Conservation (phyloP, 2,888 invertebrate genomes). For the Dinocampus coccinellae region DNA sequence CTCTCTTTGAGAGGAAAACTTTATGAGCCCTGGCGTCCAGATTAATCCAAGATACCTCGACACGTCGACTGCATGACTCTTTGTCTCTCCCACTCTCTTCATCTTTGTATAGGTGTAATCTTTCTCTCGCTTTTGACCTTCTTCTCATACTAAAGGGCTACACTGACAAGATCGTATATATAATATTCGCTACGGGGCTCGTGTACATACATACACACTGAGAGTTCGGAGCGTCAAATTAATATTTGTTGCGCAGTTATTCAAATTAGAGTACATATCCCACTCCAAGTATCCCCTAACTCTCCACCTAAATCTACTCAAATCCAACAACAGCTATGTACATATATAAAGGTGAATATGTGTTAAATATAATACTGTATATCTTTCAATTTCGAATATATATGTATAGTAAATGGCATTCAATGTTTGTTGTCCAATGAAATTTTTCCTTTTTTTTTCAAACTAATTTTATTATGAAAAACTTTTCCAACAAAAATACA, state of each 20-base stretch:
- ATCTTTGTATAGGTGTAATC: too few relatives aligned
- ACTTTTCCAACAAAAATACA: too few relatives aligned
- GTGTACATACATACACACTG: conserved; percentile 8
- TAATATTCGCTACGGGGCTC: not conserved
- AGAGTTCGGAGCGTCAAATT: conserved; percentile 44
- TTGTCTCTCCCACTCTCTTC: conserved; percentile 29
- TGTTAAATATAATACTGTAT: conserved; percentile 5
- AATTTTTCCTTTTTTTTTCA: too few relatives aligned
- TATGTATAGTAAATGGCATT: conserved; percentile 23
- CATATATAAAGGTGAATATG: not conserved
- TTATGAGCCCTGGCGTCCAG: conserved; percentile 39
- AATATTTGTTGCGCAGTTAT: conserved; percentile 60
- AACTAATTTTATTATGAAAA: too few relatives aligned
- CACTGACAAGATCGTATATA: not conserved
- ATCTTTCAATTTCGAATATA: not conserved
- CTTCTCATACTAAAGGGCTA: not conserved
- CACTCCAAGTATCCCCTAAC: conserved; percentile 13
- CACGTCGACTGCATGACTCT: conserved; percentile 29
- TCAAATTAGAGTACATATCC: conserved; percentile 51
- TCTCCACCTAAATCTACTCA: conserved; percentile 28
- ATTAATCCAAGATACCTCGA: conserved; percentile 42
- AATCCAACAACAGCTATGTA: not conserved
- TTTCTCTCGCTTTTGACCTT: not conserved
- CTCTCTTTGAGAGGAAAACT: conserved; percentile 44
- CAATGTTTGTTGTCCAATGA: conserved; percentile 29